Conservation (phyloP, 2,888 invertebrate species). For the Urechis unicinctus region DNA sequence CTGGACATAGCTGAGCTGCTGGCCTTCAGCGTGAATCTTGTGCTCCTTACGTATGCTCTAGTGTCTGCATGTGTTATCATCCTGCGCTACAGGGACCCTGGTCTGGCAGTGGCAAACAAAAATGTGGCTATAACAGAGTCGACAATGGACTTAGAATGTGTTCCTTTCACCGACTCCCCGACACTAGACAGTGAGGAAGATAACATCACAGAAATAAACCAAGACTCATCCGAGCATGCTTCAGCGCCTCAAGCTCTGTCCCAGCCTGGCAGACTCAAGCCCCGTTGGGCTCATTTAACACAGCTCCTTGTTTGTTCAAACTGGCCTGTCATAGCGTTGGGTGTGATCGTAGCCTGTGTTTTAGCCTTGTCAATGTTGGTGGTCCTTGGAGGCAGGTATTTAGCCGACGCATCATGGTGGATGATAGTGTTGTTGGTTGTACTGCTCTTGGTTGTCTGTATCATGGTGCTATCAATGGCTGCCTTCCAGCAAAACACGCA, state of each 20-base stretch:
- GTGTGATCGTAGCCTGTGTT: background rate
- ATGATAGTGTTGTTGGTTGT: background rate
- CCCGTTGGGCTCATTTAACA: no score
- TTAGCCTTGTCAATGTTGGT: background rate
- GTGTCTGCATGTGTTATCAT: constrained; percentile 16
- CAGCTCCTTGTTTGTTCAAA: no score
- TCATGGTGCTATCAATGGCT: background rate
- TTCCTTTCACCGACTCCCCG: background rate
- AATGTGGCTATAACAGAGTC: background rate
- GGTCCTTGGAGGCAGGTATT: background rate
- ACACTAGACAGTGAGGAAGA: background rate
- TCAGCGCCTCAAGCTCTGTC: no score
- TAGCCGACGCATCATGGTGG: background rate
- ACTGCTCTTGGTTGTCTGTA: background rate
- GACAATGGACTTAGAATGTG: background rate
- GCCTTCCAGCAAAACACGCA: background rate
- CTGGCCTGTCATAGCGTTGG: background rate
- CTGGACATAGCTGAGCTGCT: constrained; percentile 14
- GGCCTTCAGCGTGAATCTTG: constrained; percentile 11
- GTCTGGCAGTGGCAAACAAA: no score
- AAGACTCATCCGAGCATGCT: no score
- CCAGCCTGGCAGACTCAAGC: background rate
- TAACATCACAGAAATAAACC: no score
- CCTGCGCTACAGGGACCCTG: constrained; percentile 11
- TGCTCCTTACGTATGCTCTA: constrained; percentile 13